Evolutionary conservation across 2,113 vertebrate genomes (phyloP), one percentile per base, ranked within the genome.

Genomic region (Actenoides lindsayi): DNA sequence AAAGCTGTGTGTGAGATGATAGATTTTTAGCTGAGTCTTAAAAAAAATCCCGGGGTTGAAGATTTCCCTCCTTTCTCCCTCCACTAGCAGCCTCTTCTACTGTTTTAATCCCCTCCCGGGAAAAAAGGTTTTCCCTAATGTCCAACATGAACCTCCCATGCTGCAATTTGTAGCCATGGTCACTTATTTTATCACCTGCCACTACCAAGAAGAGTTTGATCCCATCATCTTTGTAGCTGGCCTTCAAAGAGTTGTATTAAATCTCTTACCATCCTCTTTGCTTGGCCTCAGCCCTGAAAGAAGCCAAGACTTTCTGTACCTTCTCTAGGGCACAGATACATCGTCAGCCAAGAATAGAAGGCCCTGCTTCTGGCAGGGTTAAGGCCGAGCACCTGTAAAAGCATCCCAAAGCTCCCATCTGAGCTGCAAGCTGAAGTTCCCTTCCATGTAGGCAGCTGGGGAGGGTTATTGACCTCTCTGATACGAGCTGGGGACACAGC

Each of bases 301-400:
- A 80, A 74, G n/a, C 44, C 64, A 67, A 30, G 74, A 86, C 48
- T 73, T 87, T 88, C 39, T 82, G 60, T 81, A 44, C 74, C n/a
- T 89, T 75, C 51, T 75, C 51, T 48, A 41, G 28, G 73, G 64
- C 65, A 60, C 94, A 92, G 70, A 80, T 80, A 80, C 19, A 24
- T 37, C 75, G 56, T 70, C 81, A 77, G 90, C 82, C 35, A 75
- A 73, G 77, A 84, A 62, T 25, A 68, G 68, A 65, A 74, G 73
- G 56, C 65, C 33, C 65, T 60, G 56, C 44, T 79, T 95, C 74
- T 84, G 62, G 9, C 67, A 83, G 82, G 83, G 88, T 80, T 83
- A 76, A 80, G 78, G 79, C 90, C 94, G 93, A 94, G 79, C 88
- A 93, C 96, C 90, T 94, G 94, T 68, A 83, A 54, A 88, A 53